phyloP scores from a whole-genome alignment of 2,797 vertebrate genomes.

The Ambastaia sidthimunki region DNA sequence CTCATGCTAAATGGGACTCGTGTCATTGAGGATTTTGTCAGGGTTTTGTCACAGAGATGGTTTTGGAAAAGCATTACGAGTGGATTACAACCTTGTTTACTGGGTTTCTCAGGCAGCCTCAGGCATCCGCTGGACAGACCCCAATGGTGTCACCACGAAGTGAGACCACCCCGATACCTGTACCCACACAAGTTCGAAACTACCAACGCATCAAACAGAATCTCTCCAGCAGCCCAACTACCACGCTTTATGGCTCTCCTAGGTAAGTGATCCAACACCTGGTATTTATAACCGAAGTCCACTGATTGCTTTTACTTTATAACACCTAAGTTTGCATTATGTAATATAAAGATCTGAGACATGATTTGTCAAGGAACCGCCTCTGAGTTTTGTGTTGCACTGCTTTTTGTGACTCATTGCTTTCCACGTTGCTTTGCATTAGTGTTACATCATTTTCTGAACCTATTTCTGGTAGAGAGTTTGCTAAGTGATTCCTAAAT shows the following conservation, averaged over 20 bases:
- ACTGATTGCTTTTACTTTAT: background rate
- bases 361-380: background rate
- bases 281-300: background rate
- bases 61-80: slow-evolving; percentile 52
- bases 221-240: slow-evolving; percentile 87
- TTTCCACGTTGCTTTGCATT: background rate
- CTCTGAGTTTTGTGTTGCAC: background rate
- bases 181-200: slow-evolving; percentile 95
- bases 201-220: slow-evolving; percentile 98
- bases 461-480: background rate
- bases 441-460: background rate
- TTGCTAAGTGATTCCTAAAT: slow-evolving; percentile 1
- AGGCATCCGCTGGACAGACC: slow-evolving; percentile 70
- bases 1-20: background rate
- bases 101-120: slow-evolving; percentile 70
- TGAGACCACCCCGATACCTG: slow-evolving; percentile 92
- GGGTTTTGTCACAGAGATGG: slow-evolving; percentile 47
- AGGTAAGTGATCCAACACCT: slow-evolving; percentile 77
- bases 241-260: slow-evolving; percentile 86
- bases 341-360: background rate
- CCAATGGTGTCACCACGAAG: slow-evolving; percentile 86
- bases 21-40: background rate
- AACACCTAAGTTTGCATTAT: background rate
- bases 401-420: slow-evolving; percentile 11
- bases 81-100: slow-evolving; percentile 56